Evolutionary conservation across 2,113 vertebrate species (phyloP), one percentile per base, ranked within the genome.

Genomic region (Actinemys pallida): DNA sequence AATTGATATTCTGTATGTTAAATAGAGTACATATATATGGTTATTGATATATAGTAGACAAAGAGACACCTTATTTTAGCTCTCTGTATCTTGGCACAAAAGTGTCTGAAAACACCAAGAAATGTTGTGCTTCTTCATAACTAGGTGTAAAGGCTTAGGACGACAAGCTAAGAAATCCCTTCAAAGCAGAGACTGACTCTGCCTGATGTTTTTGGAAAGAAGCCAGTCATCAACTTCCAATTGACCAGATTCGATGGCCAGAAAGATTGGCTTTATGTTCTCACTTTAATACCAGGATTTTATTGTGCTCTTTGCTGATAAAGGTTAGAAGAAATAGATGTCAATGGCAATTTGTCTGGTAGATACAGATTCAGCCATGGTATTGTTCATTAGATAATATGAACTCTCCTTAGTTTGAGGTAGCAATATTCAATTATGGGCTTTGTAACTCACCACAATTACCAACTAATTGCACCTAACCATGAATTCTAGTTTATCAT

Each of bases 401-500:
- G 31, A 75, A 42, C 42, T 90, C 47, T 90, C 79, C 29, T 11
- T 62, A 54, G 10, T 59, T 89, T 1, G 1, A 94, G n/a, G 78
- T 0, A 79, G 24, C 27, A n/a, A 16, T 7, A 53, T 56, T 22
- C 79, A 50, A 11, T 1, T 56, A 45, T 29, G 3, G 47, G 39
- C 81, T 89, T 27, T 81, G n/a, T 81, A 89, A 85, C 86, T 47
- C 91, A 91, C 27, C 42, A 84, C 54, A 82, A 54, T 20, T 89
- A 78, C 56, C 72, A 49, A 35, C n/a, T 69, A 50, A 76, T 4
- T 69, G 12, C 35, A 84, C 0, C 1, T 52, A 76, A 76, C 80
- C 86, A 56, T 93, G 90, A 78, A 90, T 91, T 84, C 39, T 45
- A 86, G 35, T 24, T 72, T 76, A 76, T 83, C 35, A 86, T 86